Percentiles rank a stretch among this genome's conserved stretches.
phyloP scores from a whole-genome alignment of 1,140 invertebrate species.

The Cydia amplana region DNA sequence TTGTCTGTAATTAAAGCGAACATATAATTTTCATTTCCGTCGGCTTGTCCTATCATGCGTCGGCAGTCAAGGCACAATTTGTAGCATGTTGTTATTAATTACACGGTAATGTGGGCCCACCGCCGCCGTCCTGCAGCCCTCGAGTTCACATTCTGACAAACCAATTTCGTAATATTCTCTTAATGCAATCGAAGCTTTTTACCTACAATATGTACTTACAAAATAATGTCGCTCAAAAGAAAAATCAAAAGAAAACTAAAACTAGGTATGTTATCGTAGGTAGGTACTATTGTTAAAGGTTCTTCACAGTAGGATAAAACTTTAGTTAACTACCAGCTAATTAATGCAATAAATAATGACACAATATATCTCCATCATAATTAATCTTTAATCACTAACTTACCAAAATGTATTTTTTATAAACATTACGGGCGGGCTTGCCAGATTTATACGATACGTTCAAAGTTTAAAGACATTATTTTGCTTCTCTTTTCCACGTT shows the following conservation, averaged over 20 bases:
- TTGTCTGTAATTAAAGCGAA: conserved; percentile 36
- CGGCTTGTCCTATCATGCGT: conserved; percentile 48
- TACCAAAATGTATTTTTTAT: neutral
- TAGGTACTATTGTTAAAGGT: too few species aligned
- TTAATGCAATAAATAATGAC: too few species aligned
- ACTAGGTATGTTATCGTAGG: too few species aligned
- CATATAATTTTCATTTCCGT: conserved; percentile 59
- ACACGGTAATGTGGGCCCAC: conserved; percentile 45
- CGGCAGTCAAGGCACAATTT: conserved; percentile 50
- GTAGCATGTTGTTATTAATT: conserved; percentile 58
- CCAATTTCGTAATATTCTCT: conserved; percentile 44
- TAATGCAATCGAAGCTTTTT: neutral
- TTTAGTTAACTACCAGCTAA: too few species aligned
- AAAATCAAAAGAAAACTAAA: neutral
- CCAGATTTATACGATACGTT: neutral
- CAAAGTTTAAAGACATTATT: neutral
- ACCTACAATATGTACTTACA: neutral
- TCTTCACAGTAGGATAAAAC: too few species aligned
- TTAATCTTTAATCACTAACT: too few species aligned
- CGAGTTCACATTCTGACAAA: conserved; percentile 37
- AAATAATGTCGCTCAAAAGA: neutral
- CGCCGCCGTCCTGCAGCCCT: conserved; percentile 34
- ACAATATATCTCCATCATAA: too few species aligned
- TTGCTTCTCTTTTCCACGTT: neutral
- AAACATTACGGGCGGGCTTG: neutral